These are phyloP conservation scores for Darevskia mixta DNA, from an alignment of 2,797 vertebrate genomes.

Conservation along the genomic window DNA sequence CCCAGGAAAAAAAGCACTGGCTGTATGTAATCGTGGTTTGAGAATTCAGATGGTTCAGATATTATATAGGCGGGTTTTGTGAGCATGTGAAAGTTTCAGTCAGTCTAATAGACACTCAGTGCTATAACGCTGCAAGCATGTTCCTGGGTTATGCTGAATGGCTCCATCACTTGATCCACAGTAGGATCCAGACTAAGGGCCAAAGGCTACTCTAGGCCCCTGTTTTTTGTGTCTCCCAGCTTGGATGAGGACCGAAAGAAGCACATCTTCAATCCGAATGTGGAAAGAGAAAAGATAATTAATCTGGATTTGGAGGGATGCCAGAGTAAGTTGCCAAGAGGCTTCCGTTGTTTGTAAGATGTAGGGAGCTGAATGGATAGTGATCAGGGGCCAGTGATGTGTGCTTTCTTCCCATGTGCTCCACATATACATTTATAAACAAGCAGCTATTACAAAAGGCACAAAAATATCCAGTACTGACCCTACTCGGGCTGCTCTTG, in stretches of 20 bases:
- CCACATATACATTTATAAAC: background rate
- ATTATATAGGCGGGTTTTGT: background rate
- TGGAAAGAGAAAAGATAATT: background rate
- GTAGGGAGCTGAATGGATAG: background rate
- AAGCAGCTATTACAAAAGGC: background rate
- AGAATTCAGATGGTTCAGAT: background rate
- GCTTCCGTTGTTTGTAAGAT: background rate
- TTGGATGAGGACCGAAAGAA: background rate
- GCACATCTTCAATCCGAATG: background rate
- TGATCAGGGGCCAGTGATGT: background rate
- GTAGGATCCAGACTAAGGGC: background rate
- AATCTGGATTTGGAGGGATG: background rate
- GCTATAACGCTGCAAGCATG: background rate
- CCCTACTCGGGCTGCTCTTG: background rate
- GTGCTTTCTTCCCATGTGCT: background rate
- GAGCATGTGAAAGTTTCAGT: background rate
- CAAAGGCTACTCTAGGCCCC: background rate
- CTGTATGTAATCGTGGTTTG: background rate
- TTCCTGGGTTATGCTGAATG: background rate
- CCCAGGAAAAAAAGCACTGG: too few relatives aligned
- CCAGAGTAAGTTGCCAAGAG: background rate
- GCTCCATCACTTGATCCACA: background rate
- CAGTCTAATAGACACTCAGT: background rate
- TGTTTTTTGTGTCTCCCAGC: background rate
- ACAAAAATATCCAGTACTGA: background rate